These are phyloP conservation scores for Prinia subflava DNA, from an alignment of 2,113 vertebrate species.

Conservation along the genomic window DNA sequence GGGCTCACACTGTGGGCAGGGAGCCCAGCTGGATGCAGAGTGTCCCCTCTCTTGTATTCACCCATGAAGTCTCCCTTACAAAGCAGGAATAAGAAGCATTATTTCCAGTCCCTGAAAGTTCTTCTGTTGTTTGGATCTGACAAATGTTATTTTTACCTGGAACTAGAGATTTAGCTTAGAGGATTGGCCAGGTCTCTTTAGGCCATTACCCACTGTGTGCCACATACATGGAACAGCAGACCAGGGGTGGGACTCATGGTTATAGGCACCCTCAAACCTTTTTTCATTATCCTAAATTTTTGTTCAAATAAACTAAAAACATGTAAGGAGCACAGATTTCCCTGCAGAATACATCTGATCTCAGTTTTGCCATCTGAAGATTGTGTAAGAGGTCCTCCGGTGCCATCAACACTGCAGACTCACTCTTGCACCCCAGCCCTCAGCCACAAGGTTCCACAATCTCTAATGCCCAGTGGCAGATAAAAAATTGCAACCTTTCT, in stretches of 20 bases:
- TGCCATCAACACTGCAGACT: background rate
- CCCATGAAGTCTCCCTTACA: background rate
- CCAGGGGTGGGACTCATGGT: too few species aligned
- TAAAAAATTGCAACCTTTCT: background rate
- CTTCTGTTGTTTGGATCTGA: background rate
- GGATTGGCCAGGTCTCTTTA: background rate
- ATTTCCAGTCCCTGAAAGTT: background rate
- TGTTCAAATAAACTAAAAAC: background rate
- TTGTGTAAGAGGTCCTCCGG: background rate
- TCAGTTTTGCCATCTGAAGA: background rate
- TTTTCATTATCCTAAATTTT: background rate
- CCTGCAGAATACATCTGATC: background rate
- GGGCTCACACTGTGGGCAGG: fast-evolving
- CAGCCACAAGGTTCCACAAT: background rate
- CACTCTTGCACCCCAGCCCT: background rate
- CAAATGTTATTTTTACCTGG: background rate
- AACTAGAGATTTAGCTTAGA: background rate
- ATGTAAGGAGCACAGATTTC: background rate
- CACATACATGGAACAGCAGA: fast-evolving
- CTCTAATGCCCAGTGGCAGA: background rate
- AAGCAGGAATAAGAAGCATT: background rate
- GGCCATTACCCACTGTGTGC: background rate
- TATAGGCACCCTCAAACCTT: background rate
- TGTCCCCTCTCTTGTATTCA: fast-evolving
- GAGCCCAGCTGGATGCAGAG: background rate